phyloP scores from a whole-genome alignment of 2,888 invertebrate species.

The Crepidodera aurea region DNA sequence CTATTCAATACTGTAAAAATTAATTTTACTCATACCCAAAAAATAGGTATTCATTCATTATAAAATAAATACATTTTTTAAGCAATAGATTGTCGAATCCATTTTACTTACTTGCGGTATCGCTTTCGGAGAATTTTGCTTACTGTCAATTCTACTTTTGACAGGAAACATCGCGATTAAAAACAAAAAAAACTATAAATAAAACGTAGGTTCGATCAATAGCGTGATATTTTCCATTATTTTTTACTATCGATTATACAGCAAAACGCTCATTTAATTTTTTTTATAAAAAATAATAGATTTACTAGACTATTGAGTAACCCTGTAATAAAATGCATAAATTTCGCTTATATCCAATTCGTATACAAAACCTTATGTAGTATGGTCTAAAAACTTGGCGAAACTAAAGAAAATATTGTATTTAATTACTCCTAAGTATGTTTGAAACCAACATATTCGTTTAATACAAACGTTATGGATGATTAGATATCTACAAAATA shows the following conservation, averaged over 20 bases:
- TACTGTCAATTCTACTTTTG: background rate
- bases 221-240: no score
- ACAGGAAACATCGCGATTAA: no score
- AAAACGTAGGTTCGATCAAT: no score
- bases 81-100: slow-evolving; percentile 16
- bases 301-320: background rate
- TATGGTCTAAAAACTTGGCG: background rate
- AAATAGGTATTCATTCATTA: background rate
- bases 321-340: background rate
- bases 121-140: background rate
- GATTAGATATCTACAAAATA: no score
- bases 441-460: no score
- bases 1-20: slow-evolving; percentile 19
- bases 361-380: background rate
- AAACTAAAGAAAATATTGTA: no score
- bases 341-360: background rate
- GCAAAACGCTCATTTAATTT: no score
- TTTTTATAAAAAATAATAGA: background rate
- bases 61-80: slow-evolving; percentile 20
- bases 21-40: slow-evolving; percentile 12
- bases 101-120: slow-evolving; percentile 6
- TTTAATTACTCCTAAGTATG: no score
- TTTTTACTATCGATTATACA: no score
- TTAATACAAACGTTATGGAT: no score
- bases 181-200: no score